phyloP scores from a whole-genome alignment of 1,140 invertebrate species.

The Acromyrmex heyeri region DNA sequence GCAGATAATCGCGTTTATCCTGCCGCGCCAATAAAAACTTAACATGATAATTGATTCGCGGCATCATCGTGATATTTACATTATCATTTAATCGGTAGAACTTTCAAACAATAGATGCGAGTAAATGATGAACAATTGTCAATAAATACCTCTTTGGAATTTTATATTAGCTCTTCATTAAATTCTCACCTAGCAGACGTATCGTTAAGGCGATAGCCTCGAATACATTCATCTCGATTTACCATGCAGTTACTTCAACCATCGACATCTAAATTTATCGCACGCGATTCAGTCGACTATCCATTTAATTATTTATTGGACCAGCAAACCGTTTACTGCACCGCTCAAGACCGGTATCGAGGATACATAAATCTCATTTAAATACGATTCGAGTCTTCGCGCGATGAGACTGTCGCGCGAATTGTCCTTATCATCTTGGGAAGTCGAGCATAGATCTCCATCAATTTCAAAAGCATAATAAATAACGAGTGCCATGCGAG shows the following conservation, averaged over 20 bases:
- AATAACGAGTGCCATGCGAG: constrained; percentile 13
- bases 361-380: constrained; percentile 69
- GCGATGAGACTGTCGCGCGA: constrained; percentile 2
- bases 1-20: not conserved
- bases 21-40: constrained; percentile 5
- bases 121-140: constrained; percentile 16
- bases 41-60: constrained; percentile 56
- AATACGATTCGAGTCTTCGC: constrained; percentile 63
- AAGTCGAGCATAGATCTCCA: constrained; percentile 36
- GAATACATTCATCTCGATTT: constrained; percentile 14
- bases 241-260: not conserved
- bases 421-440: constrained; percentile 39
- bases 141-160: constrained; percentile 5
- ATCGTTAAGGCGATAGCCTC: constrained; percentile 18
- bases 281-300: constrained; percentile 18
- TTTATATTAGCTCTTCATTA: constrained; percentile 52
- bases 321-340: constrained; percentile 56
- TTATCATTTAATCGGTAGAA: constrained; percentile 40
- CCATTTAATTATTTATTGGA: constrained; percentile 72
- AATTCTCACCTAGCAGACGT: constrained; percentile 50
- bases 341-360: constrained; percentile 42
- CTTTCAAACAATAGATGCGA: constrained; percentile 10
- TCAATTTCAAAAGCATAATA: constrained; percentile 20
- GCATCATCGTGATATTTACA: constrained; percentile 16
- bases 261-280: constrained; percentile 52